Evolutionary conservation across 2,797 vertebrate species (phyloP).

Genomic region (Darevskia mixta): DNA sequence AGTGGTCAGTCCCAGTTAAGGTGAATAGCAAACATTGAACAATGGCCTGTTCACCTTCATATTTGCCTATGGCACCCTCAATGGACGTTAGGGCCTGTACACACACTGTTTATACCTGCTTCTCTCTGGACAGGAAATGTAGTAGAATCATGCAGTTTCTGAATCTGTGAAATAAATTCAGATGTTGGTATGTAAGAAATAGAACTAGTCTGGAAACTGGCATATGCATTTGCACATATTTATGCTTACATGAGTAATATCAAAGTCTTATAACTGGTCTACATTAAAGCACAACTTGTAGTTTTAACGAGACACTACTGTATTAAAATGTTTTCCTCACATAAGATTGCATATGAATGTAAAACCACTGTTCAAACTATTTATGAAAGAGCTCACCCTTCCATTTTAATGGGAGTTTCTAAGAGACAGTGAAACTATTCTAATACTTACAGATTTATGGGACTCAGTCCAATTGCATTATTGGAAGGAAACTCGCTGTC

Average conservation of each 20-base stretch:
- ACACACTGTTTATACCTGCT: background rate
- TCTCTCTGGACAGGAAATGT: background rate
- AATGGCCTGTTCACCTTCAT: background rate
- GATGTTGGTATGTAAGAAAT: background rate
- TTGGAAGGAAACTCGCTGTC: conserved; percentile 39
- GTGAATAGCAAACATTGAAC: background rate
- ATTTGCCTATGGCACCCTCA: background rate
- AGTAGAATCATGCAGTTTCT: background rate
- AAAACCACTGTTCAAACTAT: background rate
- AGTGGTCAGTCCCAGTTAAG: background rate
- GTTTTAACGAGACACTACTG: background rate
- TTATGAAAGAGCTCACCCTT: background rate
- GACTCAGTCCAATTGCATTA: conserved; percentile 37
- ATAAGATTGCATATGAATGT: background rate
- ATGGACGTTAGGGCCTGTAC: too few relatives aligned
- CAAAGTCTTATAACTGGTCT: background rate
- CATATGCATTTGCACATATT: background rate
- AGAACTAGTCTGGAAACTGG: background rate
- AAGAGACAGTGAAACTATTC: conserved; percentile 51
- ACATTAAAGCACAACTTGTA: background rate
- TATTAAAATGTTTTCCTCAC: background rate
- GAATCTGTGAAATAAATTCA: background rate
- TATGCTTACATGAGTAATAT: background rate
- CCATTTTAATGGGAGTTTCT: conserved; percentile 40
- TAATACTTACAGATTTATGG: conserved; percentile 36